Evolutionary conservation across 2,888 invertebrate species (phyloP).

Genomic region (Lochmaea crataegi): DNA sequence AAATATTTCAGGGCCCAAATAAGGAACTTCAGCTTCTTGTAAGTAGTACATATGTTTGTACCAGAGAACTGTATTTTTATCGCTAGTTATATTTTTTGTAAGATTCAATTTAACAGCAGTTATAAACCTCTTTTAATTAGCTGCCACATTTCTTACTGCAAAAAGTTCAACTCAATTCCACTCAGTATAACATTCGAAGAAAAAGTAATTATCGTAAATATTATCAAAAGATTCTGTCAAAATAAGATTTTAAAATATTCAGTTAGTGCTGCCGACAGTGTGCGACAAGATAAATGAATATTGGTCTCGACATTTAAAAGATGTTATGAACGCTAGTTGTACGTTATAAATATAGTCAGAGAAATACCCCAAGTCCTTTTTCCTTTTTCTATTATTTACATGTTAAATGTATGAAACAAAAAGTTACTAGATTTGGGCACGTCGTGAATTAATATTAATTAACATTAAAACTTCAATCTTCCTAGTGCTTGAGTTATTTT

Average conservation of each 20-base stretch:
- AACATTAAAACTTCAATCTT: no score
- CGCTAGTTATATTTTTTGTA: neutral
- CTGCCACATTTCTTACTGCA: constrained; percentile 7
- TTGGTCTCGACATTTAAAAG: constrained; percentile 2
- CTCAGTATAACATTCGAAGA: neutral
- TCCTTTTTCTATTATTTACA: no score
- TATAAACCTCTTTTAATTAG: neutral
- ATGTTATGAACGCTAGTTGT: neutral
- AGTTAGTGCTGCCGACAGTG: neutral
- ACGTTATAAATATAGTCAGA: neutral
- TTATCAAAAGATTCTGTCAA: constrained; percentile 6
- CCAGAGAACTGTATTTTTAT: neutral
- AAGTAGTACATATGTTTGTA: no score
- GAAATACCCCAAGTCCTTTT: no score
- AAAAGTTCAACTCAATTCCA: neutral
- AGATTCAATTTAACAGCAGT: neutral
- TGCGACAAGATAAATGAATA: neutral
- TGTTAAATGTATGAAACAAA: no score
- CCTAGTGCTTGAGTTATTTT: no score
- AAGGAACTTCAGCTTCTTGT: no score
- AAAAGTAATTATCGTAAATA: constrained; percentile 6
- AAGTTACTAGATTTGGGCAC: no score
- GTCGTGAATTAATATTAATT: no score
- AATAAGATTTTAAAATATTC: constrained; percentile 1
- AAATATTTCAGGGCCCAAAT: neutral